Conservation (phyloP, 2,797 vertebrate genomes). For the Propithecus deckenii region DNA sequence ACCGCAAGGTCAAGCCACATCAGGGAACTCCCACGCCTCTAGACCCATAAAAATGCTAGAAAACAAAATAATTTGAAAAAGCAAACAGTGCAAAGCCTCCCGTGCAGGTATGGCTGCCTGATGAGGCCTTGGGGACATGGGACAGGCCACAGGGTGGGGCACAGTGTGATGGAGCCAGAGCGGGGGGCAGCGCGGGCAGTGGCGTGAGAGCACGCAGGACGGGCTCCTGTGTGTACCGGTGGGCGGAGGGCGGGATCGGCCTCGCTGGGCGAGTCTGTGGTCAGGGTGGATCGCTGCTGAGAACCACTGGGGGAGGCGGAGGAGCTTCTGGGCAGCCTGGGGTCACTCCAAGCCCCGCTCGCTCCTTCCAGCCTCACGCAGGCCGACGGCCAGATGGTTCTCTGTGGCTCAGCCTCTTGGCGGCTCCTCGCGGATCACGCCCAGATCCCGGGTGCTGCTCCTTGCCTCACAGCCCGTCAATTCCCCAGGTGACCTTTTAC, state of each 20-base stretch:
- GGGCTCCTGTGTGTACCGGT: too few relatives aligned
- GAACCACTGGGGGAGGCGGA: accelerated
- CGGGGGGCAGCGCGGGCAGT: not conserved
- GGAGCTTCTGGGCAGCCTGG: not conserved
- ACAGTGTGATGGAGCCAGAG: not conserved
- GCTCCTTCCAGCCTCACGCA: accelerated
- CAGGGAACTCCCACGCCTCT: too few relatives aligned
- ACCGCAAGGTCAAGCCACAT: not conserved
- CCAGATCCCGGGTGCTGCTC: not conserved
- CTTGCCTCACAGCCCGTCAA: not conserved
- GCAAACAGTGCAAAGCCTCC: not conserved
- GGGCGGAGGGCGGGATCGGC: accelerated
- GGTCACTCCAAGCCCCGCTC: accelerated
- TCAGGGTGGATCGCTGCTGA: accelerated
- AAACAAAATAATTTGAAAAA: too few relatives aligned
- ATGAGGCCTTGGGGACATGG: too few relatives aligned
- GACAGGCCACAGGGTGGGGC: not conserved
- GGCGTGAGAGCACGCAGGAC: accelerated
- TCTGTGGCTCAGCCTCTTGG: not conserved
- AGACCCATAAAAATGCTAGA: too few relatives aligned
- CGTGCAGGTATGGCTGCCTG: not conserved
- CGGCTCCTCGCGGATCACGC: not conserved
- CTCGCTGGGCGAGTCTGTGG: accelerated
- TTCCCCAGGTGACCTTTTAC: conserved; percentile 46
- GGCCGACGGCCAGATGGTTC: not conserved